Conservation (phyloP, 2,888 invertebrate genomes). For the Xestia c-nigrum region DNA sequence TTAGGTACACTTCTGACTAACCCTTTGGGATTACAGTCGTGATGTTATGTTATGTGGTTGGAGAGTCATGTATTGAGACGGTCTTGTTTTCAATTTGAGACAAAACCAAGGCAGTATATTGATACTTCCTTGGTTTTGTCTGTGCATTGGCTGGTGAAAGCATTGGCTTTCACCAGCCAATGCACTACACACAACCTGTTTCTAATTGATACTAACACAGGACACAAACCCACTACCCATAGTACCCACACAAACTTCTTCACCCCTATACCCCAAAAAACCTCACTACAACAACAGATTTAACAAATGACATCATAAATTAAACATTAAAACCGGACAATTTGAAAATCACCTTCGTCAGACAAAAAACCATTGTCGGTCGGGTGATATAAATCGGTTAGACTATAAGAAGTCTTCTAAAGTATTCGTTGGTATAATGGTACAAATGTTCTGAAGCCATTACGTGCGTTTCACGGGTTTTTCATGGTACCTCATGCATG, state of each 20-base stretch:
- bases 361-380: constrained; percentile 64
- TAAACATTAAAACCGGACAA: constrained; percentile 80
- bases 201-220: background rate
- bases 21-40: too few species aligned
- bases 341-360: constrained; percentile 74
- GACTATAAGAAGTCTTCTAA: constrained; percentile 69
- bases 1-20: too few species aligned
- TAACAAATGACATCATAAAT: constrained; percentile 86
- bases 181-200: background rate
- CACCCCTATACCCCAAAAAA: background rate
- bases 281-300: constrained; percentile 60
- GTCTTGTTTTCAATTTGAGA: too few species aligned
- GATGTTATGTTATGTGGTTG: too few species aligned
- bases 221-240: background rate
- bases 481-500: constrained; percentile 82
- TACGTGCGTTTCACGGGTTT: constrained; percentile 86
- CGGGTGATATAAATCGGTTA: constrained; percentile 71
- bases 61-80: too few species aligned
- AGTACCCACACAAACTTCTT: background rate
- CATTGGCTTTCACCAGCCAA: too few species aligned
- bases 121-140: too few species aligned
- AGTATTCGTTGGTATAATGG: constrained; percentile 81
- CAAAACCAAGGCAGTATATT: too few species aligned
- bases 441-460: constrained; percentile 86
- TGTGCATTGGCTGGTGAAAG: too few species aligned